Evolutionary conservation across 2,113 vertebrate species (phyloP), one percentile per base, ranked within the genome.

Genomic region (Bambusicola thoracicus): DNA sequence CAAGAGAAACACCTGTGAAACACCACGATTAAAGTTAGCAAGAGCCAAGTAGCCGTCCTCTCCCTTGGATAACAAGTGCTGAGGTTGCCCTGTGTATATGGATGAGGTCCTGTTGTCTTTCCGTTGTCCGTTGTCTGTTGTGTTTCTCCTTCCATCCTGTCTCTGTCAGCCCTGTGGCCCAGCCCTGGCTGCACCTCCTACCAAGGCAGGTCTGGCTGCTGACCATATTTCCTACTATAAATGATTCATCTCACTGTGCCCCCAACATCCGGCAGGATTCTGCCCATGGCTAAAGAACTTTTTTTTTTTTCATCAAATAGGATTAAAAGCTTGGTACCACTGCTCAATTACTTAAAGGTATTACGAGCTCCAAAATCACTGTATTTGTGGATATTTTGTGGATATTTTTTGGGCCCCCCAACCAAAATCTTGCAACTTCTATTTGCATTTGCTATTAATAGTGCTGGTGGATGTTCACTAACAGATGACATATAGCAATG

Each of bases 391-490:
- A 56, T n/a, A n/a, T n/a, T 81, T 74, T 92, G 70, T n/a, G 22
- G 5, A 5, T n/a, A n/a, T n/a, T n/a, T n/a, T n/a, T n/a, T n/a
- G n/a, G n/a, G n/a, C 22, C 8, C 1, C 10, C 7, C 4, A 76
- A 77, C 58, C 29, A 53, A 69, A 70, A 48, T 16, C n/a, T 80
- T 82, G 36, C 80, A 53, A 36, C 36, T 32, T 9, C 20, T 14
- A 20, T 77, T 91, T 77, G 49, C 53, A 49, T 62, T n/a, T 68
- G 68, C 59, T 86, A 81, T 93, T 78, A 85, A 55, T 59, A 90
- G 68, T 2, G 0, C 10, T 74, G n/a, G 51, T 81, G 43, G 66
- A 81, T 88, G n/a, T 75, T 89, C 74, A 44, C 56, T 56, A 94
- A 75, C 56, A 88, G 73, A 92, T 85, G 82, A 90, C 61, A 87